Conservation (phyloP, 2,797 vertebrate genomes). For the Scomberomorus guttatus region DNA sequence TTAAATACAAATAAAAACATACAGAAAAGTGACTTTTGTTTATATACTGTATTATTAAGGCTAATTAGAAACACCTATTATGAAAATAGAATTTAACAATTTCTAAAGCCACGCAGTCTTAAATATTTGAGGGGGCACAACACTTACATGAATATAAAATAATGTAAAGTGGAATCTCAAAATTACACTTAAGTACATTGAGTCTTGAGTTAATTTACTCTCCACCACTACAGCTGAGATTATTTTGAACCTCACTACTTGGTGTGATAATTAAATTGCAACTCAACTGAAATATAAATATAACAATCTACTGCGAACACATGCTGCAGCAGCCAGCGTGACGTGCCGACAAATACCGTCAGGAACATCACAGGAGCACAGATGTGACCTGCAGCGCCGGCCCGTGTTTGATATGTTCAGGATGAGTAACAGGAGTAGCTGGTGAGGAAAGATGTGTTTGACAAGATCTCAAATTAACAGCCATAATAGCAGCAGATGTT, state of each 20-base stretch:
- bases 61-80: no score
- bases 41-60: no score
- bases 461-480: slow-evolving; percentile 71
- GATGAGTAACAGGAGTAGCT: slow-evolving; percentile 52
- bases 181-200: neutral
- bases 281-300: slow-evolving; percentile 4
- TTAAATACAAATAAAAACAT: no score
- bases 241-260: neutral
- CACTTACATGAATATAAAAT: no score
- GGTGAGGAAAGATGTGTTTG: slow-evolving; percentile 58
- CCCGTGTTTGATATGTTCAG: neutral
- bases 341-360: slow-evolving; percentile 4
- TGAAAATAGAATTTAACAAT: no score
- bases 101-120: no score
- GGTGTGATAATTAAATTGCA: neutral
- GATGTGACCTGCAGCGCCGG: neutral
- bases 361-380: slow-evolving; percentile 13
- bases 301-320: neutral
- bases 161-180: no score
- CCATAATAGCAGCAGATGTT: slow-evolving; percentile 42
- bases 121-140: no score
- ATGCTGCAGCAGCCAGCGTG: slow-evolving; percentile 2
- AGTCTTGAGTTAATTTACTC: no score
- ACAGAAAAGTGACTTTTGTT: no score
- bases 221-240: neutral